These are phyloP conservation scores for Rana temporaria DNA, from an alignment of 2,113 vertebrate species.

Conservation along the genomic window DNA sequence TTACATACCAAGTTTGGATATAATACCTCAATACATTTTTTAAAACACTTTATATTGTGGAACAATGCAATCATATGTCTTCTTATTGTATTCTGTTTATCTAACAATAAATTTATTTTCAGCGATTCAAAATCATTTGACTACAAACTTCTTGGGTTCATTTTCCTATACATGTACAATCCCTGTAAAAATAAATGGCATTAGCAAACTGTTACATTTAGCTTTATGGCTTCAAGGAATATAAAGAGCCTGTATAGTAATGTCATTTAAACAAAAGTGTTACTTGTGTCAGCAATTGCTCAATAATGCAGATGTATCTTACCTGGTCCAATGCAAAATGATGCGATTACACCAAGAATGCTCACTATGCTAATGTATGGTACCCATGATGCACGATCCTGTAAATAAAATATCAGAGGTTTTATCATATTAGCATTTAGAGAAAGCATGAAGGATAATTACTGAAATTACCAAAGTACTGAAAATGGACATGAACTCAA, in stretches of 20 bases:
- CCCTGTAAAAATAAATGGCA: background rate
- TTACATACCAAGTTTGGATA: too few relatives aligned
- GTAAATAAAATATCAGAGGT: background rate
- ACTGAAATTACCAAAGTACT: too few relatives aligned
- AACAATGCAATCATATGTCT: too few relatives aligned
- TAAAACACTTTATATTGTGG: too few relatives aligned
- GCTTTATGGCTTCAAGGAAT: too few relatives aligned
- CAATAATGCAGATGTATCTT: conserved; percentile 50
- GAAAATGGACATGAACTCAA: too few relatives aligned
- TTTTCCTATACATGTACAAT: too few relatives aligned
- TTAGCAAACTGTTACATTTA: conserved; percentile 1
- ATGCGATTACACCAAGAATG: conserved; percentile 87
- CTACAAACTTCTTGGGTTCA: too few relatives aligned
- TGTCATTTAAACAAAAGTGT: background rate
- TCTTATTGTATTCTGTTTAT: too few relatives aligned
- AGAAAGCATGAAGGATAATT: background rate
- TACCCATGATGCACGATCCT: conserved; percentile 80
- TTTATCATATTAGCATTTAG: background rate
- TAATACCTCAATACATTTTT: too few relatives aligned
- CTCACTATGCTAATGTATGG: conserved; percentile 87
- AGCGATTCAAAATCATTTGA: too few relatives aligned
- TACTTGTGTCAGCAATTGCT: background rate
- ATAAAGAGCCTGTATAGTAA: background rate
- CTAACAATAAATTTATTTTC: too few relatives aligned
- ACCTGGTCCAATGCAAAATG: conserved; percentile 95